Evolutionary conservation across 2,113 vertebrate genomes (phyloP).

Genomic region (Dasypus novemcinctus): DNA sequence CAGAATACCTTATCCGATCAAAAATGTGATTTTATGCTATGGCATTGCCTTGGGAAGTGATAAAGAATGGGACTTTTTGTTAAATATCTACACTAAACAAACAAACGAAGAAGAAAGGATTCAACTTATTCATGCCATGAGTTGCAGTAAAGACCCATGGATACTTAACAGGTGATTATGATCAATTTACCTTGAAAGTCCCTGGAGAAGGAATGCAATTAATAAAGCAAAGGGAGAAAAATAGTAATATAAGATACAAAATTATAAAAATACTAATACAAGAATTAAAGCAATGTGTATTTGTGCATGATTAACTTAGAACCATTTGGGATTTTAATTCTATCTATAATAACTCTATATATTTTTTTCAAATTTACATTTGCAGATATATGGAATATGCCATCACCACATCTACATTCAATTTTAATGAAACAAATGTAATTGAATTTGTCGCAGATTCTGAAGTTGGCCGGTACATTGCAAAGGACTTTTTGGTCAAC

Average conservation of each 20-base stretch:
- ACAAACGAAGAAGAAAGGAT: slow-evolving; percentile 36
- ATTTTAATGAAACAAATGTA: slow-evolving; percentile 62
- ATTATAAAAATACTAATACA: background rate
- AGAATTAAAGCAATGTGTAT: background rate
- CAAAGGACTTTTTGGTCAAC: slow-evolving; percentile 83
- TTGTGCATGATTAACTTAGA: background rate
- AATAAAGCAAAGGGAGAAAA: background rate
- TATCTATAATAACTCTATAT: background rate
- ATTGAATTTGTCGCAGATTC: slow-evolving; percentile 68
- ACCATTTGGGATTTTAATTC: background rate
- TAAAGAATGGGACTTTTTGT: slow-evolving; percentile 86
- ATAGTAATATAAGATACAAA: background rate
- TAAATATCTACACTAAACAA: slow-evolving; percentile 72
- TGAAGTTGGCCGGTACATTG: slow-evolving; percentile 80
- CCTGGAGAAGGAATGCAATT: background rate
- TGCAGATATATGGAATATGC: slow-evolving; percentile 83
- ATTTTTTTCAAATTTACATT: slow-evolving; percentile 52
- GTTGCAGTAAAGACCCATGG: slow-evolving; percentile 85
- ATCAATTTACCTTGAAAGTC: background rate
- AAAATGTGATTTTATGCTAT: slow-evolving; percentile 80
- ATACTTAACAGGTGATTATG: slow-evolving; percentile 84
- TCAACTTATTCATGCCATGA: slow-evolving; percentile 76
- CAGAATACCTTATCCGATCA: slow-evolving; percentile 83
- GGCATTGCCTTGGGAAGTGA: slow-evolving; percentile 83
- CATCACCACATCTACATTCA: slow-evolving; percentile 50